phyloP scores from a whole-genome alignment of 2,113 vertebrate species.

The Rhynchopsitta pachyrhyncha region DNA sequence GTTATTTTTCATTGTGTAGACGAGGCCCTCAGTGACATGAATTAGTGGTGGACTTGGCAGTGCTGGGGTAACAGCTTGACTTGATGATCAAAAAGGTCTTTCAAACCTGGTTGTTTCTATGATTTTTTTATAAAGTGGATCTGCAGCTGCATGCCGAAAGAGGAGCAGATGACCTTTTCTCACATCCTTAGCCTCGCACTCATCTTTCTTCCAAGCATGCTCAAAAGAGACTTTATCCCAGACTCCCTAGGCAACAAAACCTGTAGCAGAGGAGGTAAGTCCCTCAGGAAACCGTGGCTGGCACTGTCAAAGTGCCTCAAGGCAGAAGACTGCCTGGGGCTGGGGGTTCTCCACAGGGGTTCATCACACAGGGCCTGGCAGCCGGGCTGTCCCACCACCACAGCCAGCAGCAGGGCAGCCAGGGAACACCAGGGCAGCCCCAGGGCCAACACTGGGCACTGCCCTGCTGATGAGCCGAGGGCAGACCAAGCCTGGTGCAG shows the following conservation, averaged over 20 bases:
- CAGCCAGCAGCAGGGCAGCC: fast-evolving
- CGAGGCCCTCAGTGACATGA: background rate
- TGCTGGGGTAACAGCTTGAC: background rate
- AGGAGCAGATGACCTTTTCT: background rate
- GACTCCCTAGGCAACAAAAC: background rate
- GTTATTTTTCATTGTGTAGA: background rate
- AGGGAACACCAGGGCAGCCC: fast-evolving
- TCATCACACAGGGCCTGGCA: background rate
- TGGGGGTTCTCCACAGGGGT: fast-evolving
- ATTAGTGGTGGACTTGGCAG: background rate
- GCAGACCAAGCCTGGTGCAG: fast-evolving
- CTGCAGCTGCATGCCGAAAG: background rate
- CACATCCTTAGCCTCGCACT: background rate
- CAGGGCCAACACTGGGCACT: no score
- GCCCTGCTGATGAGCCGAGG: background rate
- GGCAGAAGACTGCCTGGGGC: background rate
- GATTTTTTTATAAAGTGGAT: background rate
- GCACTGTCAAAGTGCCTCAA: fast-evolving
- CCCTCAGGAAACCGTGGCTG: background rate
- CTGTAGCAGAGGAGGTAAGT: background rate
- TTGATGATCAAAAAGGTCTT: background rate
- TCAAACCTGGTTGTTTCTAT: background rate
- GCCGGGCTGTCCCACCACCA: background rate
- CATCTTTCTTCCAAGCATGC: background rate
- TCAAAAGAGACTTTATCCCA: background rate